Evolutionary conservation across 1,140 invertebrate genomes (phyloP).

Genomic region (Goniozus legneri): DNA sequence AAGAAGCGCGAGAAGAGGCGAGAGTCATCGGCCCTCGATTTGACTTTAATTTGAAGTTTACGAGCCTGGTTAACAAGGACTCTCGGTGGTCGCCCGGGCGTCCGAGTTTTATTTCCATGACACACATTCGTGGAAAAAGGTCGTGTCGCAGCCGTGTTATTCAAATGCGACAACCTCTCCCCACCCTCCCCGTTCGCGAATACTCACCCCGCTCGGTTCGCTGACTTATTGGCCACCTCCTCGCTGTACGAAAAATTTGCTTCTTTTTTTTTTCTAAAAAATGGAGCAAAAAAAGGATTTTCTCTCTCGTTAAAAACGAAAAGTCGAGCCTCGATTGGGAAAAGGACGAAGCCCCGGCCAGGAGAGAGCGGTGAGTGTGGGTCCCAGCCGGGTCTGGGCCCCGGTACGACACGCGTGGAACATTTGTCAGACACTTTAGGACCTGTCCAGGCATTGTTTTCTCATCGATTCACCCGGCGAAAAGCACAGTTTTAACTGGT

Average conservation of each 20-base stretch:
- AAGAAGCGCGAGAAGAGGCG: slow-evolving; percentile 10
- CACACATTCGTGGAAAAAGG: slow-evolving; percentile 37
- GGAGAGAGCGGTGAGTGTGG: slow-evolving; percentile 1
- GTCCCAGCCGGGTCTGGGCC: too few species aligned
- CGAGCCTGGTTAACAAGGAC: slow-evolving; percentile 29
- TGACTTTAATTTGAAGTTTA: slow-evolving; percentile 39
- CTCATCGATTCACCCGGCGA: slow-evolving; percentile 32
- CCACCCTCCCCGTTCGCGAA: slow-evolving; percentile 14
- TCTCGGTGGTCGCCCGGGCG: slow-evolving; percentile 37
- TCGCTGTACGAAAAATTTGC: not conserved
- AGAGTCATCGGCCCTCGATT: slow-evolving; percentile 24
- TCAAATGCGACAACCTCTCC: slow-evolving; percentile 42
- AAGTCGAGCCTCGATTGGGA: too few species aligned
- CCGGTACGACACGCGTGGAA: slow-evolving; percentile 34
- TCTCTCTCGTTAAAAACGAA: too few species aligned
- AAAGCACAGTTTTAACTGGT: slow-evolving; percentile 39
- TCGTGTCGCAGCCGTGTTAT: slow-evolving; percentile 47
- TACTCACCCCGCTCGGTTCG: slow-evolving; percentile 1
- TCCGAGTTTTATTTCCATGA: slow-evolving; percentile 36
- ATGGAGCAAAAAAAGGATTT: too few species aligned
- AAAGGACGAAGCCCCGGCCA: too few species aligned
- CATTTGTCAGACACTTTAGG: slow-evolving; percentile 39
- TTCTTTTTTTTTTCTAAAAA: not conserved
- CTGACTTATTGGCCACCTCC: slow-evolving; percentile 31
- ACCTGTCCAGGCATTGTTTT: slow-evolving; percentile 32